A percentile compares a stretch with the other conserved stretches of the same genome.
phyloP scores from a whole-genome alignment of 2,888 invertebrate genomes.

The Mesorhabditis sp. region DNA sequence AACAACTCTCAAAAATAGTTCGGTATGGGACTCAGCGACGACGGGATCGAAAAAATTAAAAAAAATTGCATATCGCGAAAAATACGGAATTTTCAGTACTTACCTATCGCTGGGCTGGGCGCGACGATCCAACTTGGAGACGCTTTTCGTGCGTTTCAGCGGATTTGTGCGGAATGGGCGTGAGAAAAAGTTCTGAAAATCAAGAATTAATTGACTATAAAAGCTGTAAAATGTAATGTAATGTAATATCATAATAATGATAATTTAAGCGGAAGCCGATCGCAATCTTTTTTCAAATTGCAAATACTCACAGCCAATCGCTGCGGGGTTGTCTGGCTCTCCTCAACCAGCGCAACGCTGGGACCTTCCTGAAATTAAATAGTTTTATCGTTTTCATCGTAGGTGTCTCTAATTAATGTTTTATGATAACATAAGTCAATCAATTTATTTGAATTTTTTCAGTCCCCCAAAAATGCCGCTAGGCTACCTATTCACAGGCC shows the following conservation, averaged over 20 bases:
- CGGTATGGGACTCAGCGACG: too few species aligned
- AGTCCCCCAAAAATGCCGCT: too few species aligned
- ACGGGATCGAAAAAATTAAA: too few species aligned
- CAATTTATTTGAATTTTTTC: too few species aligned
- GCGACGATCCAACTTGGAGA: slow-evolving; percentile 49
- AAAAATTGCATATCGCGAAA: too few species aligned
- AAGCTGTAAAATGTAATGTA: neutral
- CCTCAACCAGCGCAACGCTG: slow-evolving; percentile 21
- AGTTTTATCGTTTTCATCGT: neutral
- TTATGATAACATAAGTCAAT: neutral
- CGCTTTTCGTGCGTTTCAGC: slow-evolving; percentile 57
- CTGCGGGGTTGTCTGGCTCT: slow-evolving; percentile 34
- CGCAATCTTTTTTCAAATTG: neutral
- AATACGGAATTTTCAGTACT: neutral
- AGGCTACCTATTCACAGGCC: too few species aligned
- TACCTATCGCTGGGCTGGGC: neutral
- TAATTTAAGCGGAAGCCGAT: slow-evolving; percentile 10
- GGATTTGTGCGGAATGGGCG: slow-evolving; percentile 55
- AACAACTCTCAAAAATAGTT: too few species aligned
- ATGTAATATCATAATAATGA: neutral
- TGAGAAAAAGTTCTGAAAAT: slow-evolving; percentile 51
- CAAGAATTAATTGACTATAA: neutral
- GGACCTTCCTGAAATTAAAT: neutral
- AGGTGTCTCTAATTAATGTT: neutral
- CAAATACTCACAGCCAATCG: slow-evolving; percentile 34